A percentile compares a stretch with the other conserved stretches of the same genome.
Evolutionary conservation across 2,797 vertebrate species (phyloP).

Genomic region (Xenentodon cancila): DNA sequence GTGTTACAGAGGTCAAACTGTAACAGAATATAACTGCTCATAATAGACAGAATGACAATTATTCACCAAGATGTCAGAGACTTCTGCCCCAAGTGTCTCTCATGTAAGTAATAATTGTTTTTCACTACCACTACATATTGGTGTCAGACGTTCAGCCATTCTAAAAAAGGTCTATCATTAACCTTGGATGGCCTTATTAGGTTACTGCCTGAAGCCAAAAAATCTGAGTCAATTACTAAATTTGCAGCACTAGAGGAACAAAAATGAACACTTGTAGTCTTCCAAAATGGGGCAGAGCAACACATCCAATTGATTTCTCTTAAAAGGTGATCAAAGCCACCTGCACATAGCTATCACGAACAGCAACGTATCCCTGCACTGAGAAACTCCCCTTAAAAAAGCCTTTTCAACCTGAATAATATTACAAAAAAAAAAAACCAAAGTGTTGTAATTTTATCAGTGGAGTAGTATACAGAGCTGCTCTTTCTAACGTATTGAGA

Average conservation of each 20-base stretch:
- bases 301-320: constrained; percentile 65
- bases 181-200: constrained; percentile 84
- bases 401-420: constrained; percentile 8
- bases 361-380: constrained; percentile 8
- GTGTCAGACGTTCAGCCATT: constrained; percentile 80
- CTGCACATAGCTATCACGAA: constrained; percentile 31
- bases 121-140: constrained; percentile 67
- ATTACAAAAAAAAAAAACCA: constrained; percentile 3
- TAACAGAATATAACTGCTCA: constrained; percentile 26
- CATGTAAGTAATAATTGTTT: constrained; percentile 74
- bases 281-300: constrained; percentile 72
- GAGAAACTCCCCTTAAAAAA: constrained; percentile 11
- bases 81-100: constrained; percentile 62
- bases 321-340: constrained; percentile 63
- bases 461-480: constrained; percentile 20
- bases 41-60: constrained; percentile 36
- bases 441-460: constrained; percentile 19
- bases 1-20: constrained; percentile 5
- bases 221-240: constrained; percentile 84
- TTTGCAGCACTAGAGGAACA: constrained; percentile 73
- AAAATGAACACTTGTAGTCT: constrained; percentile 73
- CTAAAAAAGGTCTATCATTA: constrained; percentile 87
- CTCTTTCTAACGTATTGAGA: constrained; percentile 36
- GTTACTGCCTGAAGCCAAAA: constrained; percentile 83
- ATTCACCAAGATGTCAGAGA: constrained; percentile 75